Conservation (phyloP, 2,888 invertebrate genomes). For the Morpho deidamia region DNA sequence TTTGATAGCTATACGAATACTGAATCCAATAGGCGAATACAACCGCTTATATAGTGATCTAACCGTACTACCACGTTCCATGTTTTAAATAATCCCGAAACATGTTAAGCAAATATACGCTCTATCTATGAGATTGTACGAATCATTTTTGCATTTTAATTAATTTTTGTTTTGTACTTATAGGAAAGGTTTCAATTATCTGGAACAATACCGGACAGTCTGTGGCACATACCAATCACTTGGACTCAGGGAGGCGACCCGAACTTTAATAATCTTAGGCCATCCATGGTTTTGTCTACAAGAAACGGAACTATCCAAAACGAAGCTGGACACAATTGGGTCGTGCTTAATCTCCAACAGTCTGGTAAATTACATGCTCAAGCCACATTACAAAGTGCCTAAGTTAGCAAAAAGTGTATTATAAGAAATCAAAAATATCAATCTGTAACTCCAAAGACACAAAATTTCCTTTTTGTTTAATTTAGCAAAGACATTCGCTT, state of each 20-base stretch:
- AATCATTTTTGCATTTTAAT: not conserved
- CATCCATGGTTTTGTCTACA: slow-evolving; percentile 42
- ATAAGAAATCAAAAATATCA: not conserved
- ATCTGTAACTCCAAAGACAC: no score
- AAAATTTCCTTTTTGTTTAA: no score
- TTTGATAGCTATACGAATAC: no score
- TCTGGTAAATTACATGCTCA: slow-evolving; percentile 60
- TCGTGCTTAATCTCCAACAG: slow-evolving; percentile 75
- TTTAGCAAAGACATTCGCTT: no score
- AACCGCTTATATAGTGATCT: no score
- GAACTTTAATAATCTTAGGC: slow-evolving; percentile 53
- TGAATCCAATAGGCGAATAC: no score
- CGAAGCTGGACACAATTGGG: slow-evolving; percentile 63
- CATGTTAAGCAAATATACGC: no score
- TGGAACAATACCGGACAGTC: slow-evolving; percentile 32
- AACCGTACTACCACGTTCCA: no score
- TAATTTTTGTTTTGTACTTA: not conserved
- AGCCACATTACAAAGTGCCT: no score
- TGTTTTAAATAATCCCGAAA: no score
- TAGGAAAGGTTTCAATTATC: slow-evolving; percentile 56
- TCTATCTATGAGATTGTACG: no score
- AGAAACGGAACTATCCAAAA: slow-evolving; percentile 29
- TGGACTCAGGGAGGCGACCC: slow-evolving; percentile 57
- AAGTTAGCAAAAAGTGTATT: no score
- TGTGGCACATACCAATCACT: slow-evolving; percentile 66